Base-by-base conservation (phyloP, 2,888 invertebrate species). In the Uropetala carovei region DNA sequence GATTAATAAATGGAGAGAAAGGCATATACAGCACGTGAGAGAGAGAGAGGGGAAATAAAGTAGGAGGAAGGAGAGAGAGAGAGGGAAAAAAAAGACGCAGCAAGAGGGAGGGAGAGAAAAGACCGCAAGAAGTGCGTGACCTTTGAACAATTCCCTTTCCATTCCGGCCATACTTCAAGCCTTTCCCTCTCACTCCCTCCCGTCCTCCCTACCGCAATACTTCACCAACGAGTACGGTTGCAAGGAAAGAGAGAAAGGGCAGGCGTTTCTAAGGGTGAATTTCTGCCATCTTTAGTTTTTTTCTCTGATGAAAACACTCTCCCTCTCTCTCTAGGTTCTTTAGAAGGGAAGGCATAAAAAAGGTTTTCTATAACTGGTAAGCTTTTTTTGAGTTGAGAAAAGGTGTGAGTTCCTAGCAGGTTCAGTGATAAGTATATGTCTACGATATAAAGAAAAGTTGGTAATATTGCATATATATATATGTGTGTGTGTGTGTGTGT, bases 231-330 rank as follows among this genome's bases (percentile, higher is more conserved):
- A n/a, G n/a, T n/a, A n/a, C n/a, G n/a, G n/a, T n/a, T n/a, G n/a
- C 43, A 43, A 43, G 43, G 43, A 43, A 43, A 43, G 3, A 43
- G 43, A 43, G 43, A 43, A 5, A 43, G 43, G 43, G 43, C 1
- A 43, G 1, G 68, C 68, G 68, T 22, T 68, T 16, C 3, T n/a
- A 18, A 22, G 18, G 68, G 22, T 27, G 75, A 11, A 75, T 75
- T 75, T 75, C 75, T 27, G 27, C 75, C 75, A 27, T 27, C 22
- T 75, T 75, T 27, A 27, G 75, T 75, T 75, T 75, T 75, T 75
- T 22, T 13, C 75, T 75, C 75, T n/a, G 68, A 68, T 43, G 43
- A 1, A 43, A 43, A 43, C 43, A 43, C 43, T 43, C 43, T n/a
- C 64, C 16, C 64, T 64, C 64, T n/a, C 27, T 27, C 75, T 75